Conservation (phyloP, 2,888 invertebrate species). For the Rotaria sp. region DNA sequence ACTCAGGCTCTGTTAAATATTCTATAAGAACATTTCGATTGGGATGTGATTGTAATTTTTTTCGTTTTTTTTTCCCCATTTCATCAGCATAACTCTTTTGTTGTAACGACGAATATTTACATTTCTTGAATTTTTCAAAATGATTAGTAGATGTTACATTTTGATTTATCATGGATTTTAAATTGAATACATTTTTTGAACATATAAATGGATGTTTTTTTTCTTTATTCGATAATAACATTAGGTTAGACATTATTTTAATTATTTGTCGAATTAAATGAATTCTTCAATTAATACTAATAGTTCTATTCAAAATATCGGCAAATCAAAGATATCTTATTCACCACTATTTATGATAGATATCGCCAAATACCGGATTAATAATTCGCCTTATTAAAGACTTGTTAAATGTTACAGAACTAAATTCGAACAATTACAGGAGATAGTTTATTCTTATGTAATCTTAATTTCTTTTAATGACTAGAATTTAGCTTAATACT, state of each 20-base stretch:
- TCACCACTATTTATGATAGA: neutral
- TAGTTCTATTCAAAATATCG: neutral
- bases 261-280: neutral
- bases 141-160: neutral
- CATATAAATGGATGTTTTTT: neutral
- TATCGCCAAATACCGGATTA: neutral
- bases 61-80: neutral
- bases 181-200: neutral
- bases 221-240: neutral
- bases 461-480: too few relatives aligned
- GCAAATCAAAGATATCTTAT: neutral
- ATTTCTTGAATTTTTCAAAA: neutral
- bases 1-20: neutral
- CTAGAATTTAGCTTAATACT: too few relatives aligned
- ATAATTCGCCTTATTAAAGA: too few relatives aligned
- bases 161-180: neutral
- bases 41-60: neutral
- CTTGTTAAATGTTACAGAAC: too few relatives aligned
- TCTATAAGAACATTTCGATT: neutral
- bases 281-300: too few relatives aligned
- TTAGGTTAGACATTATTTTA: neutral
- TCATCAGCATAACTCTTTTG: neutral
- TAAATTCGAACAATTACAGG: too few relatives aligned
- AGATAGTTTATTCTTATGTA: too few relatives aligned
- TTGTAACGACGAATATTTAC: neutral